Evolutionary conservation across 2,797 vertebrate species (phyloP).

Genomic region (Takifugu ocellatus): DNA sequence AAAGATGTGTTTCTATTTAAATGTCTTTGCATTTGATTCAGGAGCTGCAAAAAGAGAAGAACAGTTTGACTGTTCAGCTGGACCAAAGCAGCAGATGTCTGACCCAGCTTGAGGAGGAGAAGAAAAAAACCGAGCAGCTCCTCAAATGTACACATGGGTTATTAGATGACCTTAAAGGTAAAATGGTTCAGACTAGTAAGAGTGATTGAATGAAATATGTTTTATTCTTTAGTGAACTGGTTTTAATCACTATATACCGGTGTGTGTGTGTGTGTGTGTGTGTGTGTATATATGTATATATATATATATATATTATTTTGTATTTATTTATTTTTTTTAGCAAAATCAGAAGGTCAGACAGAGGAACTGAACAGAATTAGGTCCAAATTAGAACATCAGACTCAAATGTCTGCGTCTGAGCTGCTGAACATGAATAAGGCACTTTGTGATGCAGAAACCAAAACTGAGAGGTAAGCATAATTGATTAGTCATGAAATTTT

Average conservation of each 20-base stretch:
- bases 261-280: too few relatives aligned
- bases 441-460: slow-evolving; percentile 79
- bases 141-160: slow-evolving; percentile 78
- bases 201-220: too few relatives aligned
- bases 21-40: slow-evolving; percentile 42
- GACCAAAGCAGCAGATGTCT: slow-evolving; percentile 76
- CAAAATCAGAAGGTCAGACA: slow-evolving; percentile 75
- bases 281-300: too few relatives aligned
- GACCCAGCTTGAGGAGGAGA: slow-evolving; percentile 81
- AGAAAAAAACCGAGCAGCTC: slow-evolving; percentile 69
- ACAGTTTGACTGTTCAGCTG: slow-evolving; percentile 68
- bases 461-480: slow-evolving; percentile 63
- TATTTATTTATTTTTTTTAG: too few relatives aligned
- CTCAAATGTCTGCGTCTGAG: slow-evolving; percentile 55
- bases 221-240: background rate
- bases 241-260: too few relatives aligned
- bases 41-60: slow-evolving; percentile 83
- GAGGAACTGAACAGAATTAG: slow-evolving; percentile 77
- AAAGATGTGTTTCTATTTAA: background rate
- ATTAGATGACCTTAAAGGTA: slow-evolving; percentile 85
- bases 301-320: background rate
- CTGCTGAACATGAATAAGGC: slow-evolving; percentile 77
- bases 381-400: slow-evolving; percentile 79
- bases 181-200: background rate
- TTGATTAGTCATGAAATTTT: too few relatives aligned